Evolutionary conservation across 2,888 invertebrate genomes (phyloP), one percentile per base, ranked within the genome.

Genomic region (Tromatobia lineatoria): DNA sequence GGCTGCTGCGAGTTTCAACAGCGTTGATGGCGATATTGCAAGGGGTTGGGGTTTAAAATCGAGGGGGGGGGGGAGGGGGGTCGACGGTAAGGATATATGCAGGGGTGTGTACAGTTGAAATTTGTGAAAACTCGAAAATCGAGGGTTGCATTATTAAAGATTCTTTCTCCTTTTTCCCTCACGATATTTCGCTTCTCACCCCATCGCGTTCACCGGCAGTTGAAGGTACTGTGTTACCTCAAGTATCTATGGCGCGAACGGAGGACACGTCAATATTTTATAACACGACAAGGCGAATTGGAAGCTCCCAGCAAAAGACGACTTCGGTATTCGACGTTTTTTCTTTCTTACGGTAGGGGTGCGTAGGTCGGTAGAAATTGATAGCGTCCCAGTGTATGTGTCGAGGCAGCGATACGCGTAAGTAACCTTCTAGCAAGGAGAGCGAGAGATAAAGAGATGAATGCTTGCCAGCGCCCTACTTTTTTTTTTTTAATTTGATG

Each of bases 141-240:
- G 91, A 91, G 91, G 87, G 85, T 80, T 91, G 89, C 90, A 91
- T 91, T 91, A 91, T 91, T 91, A 87, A 91, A 83, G 83, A 64
- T 77, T 69, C 82, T 85, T 82, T 71, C 83, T 81, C 88, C 87
- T 79, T 77, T 73, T 80, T 76, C 78, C 85, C 83, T 71, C 45
- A 38, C 38, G 64, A 85, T 85, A 76, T 82, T 83, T 78, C 45
- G 54, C 66, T 64, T 81, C 84, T 74, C 84, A 71, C 74, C 78
- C 77, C 59, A 59, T 75, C 64, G 50, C 66, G 25, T 70, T 66
- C 81, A 29, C 66, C 50, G 47, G 54, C 67, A 80, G 57, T 84
- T 64, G 75, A 80, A 75, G 78, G 34, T 78, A 71, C 84, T 78
- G 78, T 87, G 89, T 90, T 88, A 89, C 88, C 88, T 87, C 85